A percentile compares a stretch with the other conserved stretches of the same genome.
Conservation (phyloP, 2,113 vertebrate genomes). For the Boleophthalmus pectinirostris region DNA sequence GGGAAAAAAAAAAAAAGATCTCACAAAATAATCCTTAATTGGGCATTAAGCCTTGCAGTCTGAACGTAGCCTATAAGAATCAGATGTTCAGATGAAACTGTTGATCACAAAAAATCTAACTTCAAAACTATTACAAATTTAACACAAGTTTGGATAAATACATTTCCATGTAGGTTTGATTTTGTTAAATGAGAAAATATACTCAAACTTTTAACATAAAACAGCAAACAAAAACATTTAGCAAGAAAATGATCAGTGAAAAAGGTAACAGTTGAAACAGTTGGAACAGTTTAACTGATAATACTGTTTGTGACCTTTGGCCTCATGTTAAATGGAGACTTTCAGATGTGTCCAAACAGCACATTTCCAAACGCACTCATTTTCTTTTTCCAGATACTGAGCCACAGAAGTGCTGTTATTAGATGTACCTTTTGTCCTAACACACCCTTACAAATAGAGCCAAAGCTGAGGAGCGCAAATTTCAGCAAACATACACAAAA, state of each 20-base stretch:
- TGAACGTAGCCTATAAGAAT: too few species aligned
- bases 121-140: neutral
- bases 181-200: neutral
- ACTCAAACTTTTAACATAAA: neutral
- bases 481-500: constrained; percentile 28
- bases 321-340: constrained; percentile 62
- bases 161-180: neutral
- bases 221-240: neutral
- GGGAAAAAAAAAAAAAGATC: too few species aligned
- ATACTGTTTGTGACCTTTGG: constrained; percentile 22
- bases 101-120: neutral
- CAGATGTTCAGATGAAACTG: neutral
- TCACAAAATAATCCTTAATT: too few species aligned
- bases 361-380: constrained; percentile 40
- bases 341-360: constrained; percentile 37
- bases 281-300: neutral
- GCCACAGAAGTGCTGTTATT: neutral
- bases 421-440: constrained; percentile 1
- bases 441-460: constrained; percentile 7
- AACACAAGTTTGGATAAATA: too few species aligned
- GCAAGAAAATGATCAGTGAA: neutral
- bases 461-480: constrained; percentile 9
- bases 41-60: too few species aligned
- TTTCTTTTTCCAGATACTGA: neutral
- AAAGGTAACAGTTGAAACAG: neutral